Percentiles rank a stretch among this genome's conserved stretches.
Conservation (phyloP, 2,797 vertebrate species). For the Rhinichthys osculus region DNA sequence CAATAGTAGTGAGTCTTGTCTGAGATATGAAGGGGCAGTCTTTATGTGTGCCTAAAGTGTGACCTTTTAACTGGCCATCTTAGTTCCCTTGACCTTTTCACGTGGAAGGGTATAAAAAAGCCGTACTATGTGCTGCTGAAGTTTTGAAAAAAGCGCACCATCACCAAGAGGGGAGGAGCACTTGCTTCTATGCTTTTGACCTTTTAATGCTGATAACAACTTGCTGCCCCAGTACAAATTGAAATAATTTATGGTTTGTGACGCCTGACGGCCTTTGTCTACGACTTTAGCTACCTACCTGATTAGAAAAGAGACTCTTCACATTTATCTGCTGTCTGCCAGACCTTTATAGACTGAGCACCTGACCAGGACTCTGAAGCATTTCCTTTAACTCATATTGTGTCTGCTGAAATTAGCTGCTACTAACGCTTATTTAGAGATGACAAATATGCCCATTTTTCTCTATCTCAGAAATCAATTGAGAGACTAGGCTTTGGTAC, state of each 20-base stretch:
- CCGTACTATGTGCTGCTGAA: conserved; percentile 65
- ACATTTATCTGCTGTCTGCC: conserved; percentile 35
- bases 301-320: conserved; percentile 58
- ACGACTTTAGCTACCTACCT: conserved; percentile 58
- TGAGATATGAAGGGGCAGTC: conserved; percentile 26
- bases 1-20: conserved; percentile 15
- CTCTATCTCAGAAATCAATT: conserved; percentile 31
- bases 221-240: conserved; percentile 60
- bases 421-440: conserved; percentile 10
- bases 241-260: conserved; percentile 71
- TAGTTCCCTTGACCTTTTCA: conserved; percentile 75
- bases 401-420: conserved; percentile 15
- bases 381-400: conserved; percentile 53
- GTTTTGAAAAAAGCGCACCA: conserved; percentile 67
- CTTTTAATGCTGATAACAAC: conserved; percentile 70
- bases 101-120: conserved; percentile 65
- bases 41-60: conserved; percentile 62
- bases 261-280: conserved; percentile 57
- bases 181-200: conserved; percentile 65
- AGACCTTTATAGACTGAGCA: conserved; percentile 31
- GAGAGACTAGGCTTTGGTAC: conserved; percentile 19
- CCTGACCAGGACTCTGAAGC: conserved; percentile 22
- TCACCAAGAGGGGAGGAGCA: conserved; percentile 59
- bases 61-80: conserved; percentile 72
- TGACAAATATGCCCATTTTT: conserved; percentile 8